phyloP scores from a whole-genome alignment of 2,797 vertebrate species.

The Syndactyla subalaris region DNA sequence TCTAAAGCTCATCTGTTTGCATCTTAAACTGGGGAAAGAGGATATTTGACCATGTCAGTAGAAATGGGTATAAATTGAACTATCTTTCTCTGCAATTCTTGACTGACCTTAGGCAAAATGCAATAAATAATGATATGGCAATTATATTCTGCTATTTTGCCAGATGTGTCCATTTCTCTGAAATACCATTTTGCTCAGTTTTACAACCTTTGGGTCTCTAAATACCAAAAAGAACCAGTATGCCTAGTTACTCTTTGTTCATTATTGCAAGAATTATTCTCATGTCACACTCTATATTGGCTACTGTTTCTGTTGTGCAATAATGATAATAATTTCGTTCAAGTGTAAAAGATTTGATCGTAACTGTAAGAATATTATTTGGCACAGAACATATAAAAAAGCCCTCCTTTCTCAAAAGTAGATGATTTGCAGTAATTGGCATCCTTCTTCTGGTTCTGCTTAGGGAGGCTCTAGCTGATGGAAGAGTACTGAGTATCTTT shows the following conservation, averaged over 20 bases:
- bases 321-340: neutral
- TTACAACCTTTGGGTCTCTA: neutral
- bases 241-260: neutral
- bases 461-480: neutral
- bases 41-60: neutral
- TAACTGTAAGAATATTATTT: neutral
- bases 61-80: neutral
- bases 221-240: neutral
- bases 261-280: neutral
- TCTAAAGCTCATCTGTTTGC: neutral
- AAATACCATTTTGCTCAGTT: constrained; percentile 3
- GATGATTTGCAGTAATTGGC: neutral
- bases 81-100: neutral
- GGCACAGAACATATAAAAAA: neutral
- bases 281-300: neutral
- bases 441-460: neutral
- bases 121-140: neutral
- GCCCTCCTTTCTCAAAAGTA: neutral
- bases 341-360: neutral
- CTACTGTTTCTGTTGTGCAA: neutral
- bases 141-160: constrained; percentile 24
- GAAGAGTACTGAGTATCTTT: neutral
- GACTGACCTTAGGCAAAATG: neutral
- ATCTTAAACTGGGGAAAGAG: neutral
- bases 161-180: neutral